phyloP scores from a whole-genome alignment of 2,113 vertebrate genomes.

The Mustela nigripes region DNA sequence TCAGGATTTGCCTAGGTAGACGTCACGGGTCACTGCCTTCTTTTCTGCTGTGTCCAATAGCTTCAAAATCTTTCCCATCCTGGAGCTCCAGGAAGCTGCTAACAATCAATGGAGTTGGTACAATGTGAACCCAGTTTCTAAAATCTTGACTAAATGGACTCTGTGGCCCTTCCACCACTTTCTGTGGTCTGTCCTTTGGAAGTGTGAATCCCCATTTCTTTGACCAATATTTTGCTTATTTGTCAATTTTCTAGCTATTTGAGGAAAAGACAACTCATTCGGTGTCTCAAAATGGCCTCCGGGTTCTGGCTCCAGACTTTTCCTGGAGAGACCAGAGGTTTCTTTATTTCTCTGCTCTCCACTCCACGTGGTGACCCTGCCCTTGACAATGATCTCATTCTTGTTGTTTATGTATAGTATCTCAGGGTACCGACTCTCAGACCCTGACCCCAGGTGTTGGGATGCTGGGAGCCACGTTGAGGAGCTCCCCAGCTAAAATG shows the following conservation, averaged over 20 bases:
- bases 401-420: not conserved
- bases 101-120: fast-evolving
- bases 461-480: not conserved
- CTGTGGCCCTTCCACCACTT: not conserved
- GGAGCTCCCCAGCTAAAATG: not conserved
- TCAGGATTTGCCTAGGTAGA: not conserved
- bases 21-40: not conserved
- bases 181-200: not conserved
- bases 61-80: not conserved
- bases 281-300: not conserved
- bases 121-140: not conserved
- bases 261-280: not conserved
- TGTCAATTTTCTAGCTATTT: not conserved
- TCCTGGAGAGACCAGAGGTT: not conserved
- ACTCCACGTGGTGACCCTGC: not conserved
- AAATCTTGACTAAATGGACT: not conserved
- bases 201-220: not conserved
- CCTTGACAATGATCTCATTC: not conserved
- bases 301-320: not conserved
- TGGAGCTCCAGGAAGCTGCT: not conserved
- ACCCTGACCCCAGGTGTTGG: not conserved
- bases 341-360: not conserved
- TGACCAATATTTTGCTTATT: not conserved
- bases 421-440: not conserved
- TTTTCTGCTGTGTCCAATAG: not conserved